Evolutionary conservation across 1,140 invertebrate genomes (phyloP).

Genomic region (Hydropsyche tenuis): DNA sequence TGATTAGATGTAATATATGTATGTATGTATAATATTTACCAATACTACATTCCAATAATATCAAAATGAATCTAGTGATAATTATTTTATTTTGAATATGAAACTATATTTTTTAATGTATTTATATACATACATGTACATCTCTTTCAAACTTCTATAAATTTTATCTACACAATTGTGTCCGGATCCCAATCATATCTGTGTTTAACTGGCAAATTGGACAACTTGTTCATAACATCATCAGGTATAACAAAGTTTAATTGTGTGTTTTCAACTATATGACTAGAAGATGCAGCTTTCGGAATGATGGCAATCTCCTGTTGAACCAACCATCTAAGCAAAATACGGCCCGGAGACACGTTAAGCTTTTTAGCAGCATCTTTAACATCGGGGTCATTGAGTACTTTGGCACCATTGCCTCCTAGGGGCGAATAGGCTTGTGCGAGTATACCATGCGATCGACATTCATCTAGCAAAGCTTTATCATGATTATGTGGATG

Average conservation of each 20-base stretch:
- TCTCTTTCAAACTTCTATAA: not conserved
- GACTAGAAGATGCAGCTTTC: constrained; percentile 61
- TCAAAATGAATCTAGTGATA: not conserved
- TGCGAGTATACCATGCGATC: constrained; percentile 61
- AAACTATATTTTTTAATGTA: not conserved
- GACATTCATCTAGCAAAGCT: constrained; percentile 62
- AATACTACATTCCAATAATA: too few relatives aligned
- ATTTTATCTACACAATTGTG: constrained; percentile 42
- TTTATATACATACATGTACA: not conserved
- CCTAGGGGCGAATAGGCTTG: constrained; percentile 70
- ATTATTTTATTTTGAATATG: too few relatives aligned
- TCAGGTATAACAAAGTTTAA: constrained; percentile 60
- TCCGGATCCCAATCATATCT: constrained; percentile 67
- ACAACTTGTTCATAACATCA: constrained; percentile 57
- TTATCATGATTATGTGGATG: constrained; percentile 64
- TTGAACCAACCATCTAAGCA: constrained; percentile 63
- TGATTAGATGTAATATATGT: too few relatives aligned
- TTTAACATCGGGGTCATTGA: constrained; percentile 51
- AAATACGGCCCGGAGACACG: constrained; percentile 62
- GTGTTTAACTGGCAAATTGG: constrained; percentile 53
- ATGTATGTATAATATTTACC: too few relatives aligned
- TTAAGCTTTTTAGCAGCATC: constrained; percentile 58
- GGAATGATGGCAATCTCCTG: constrained; percentile 63
- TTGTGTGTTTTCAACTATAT: constrained; percentile 62
- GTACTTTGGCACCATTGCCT: constrained; percentile 53